Base-by-base conservation (phyloP, 2,797 vertebrate genomes). In the Cetoscarus ocellatus region DNA sequence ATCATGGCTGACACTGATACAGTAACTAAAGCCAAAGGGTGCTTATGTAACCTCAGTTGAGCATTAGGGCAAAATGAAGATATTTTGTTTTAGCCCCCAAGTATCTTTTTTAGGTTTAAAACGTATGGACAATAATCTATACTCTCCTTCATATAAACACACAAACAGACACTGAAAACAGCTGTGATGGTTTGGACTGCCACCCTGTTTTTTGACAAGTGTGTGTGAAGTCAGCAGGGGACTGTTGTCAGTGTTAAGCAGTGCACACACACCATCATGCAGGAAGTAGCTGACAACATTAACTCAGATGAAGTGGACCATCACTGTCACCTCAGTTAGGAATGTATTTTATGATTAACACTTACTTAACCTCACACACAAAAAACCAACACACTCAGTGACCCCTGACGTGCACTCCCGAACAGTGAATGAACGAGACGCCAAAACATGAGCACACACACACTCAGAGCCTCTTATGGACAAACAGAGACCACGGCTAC, bases 151-250 rank as follows among this genome's bases (percentile, higher is more conserved):
- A 56, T 45, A 19, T 40, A 13, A 50, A 70, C 52, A 57, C 56
- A 61, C 49, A 47, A 27, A 52, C 70, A 19, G 3, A 58, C 34
- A 51, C 36, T 36, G 57, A 64, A 72, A 62, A 73, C 88, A 86
- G 83, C 81, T 82, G 87, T 59, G 72, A 61, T 61, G 15, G 45
- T 62, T 77, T 64, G 61, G 72, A 80, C 73, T 72, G 50, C 61
- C 47, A 52, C 67, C 70, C 44, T 1, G 8, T 75, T 83, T 80
- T 69, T 27, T 84, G 58, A 80, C 78, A 68, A 72, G 70, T 45
- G 78, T 61, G 59, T 73, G 79, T 82, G 58, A 79, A 73, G 80
- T 85, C 67, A 83, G 65, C 48, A 44, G 51, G 71, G 71, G 79
- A 79, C 54, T 73, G 82, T 34, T 84, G 64, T 50, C 70, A 60